Evolutionary conservation across 2,113 vertebrate genomes (phyloP).

Genomic region (Hystrix cristata): DNA sequence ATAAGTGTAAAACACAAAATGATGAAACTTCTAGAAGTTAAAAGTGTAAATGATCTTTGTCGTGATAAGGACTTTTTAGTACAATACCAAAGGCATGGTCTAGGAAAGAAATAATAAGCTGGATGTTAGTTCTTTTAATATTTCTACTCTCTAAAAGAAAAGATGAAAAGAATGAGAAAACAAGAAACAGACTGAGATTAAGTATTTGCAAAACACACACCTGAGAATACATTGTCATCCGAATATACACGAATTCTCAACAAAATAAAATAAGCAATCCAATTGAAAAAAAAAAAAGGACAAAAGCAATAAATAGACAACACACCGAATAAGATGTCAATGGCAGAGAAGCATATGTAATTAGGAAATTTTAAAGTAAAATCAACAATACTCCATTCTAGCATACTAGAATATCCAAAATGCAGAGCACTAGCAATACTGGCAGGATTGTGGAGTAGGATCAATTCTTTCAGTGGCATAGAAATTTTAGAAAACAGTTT

Average conservation of each 20-base stretch:
- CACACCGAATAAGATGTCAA: background rate
- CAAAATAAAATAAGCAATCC: background rate
- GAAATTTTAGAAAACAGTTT: background rate
- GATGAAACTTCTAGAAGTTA: background rate
- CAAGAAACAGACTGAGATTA: background rate
- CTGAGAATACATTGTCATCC: background rate
- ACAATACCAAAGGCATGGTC: background rate
- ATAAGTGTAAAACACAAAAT: background rate
- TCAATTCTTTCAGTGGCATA: accelerated
- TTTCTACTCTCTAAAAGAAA: background rate
- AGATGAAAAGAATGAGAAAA: background rate
- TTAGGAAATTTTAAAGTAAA: background rate
- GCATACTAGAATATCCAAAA: background rate
- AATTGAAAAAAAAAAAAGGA: background rate
- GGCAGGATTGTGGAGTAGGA: background rate
- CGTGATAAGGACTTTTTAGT: background rate
- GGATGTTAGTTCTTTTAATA: background rate
- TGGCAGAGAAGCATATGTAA: background rate
- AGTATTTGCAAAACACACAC: background rate
- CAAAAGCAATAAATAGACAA: background rate
- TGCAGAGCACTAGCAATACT: background rate
- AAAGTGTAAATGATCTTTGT: background rate
- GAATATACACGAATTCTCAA: background rate
- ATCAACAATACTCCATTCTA: background rate
- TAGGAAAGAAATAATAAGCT: background rate